A percentile compares a stretch with the other conserved stretches of the same genome.
phyloP scores from a whole-genome alignment of 2,113 vertebrate species.

The Coregonus clupeaformis region DNA sequence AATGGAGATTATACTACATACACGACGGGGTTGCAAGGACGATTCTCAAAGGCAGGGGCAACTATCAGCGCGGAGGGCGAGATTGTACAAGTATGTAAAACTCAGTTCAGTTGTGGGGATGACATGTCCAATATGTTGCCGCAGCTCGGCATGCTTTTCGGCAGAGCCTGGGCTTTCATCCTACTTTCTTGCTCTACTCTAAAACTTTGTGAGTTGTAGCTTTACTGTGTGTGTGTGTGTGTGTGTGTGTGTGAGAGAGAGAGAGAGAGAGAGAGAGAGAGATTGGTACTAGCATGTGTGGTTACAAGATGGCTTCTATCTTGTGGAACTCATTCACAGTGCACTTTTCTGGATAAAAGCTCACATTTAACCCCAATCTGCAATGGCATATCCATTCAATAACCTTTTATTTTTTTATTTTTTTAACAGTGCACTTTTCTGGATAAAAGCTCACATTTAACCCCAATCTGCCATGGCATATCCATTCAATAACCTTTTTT shows the following conservation, averaged over 20 bases:
- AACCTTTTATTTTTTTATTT: too few relatives aligned
- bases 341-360: too few relatives aligned
- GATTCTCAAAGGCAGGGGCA: slow-evolving; percentile 92
- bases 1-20: slow-evolving; percentile 95
- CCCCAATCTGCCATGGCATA: neutral
- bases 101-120: slow-evolving; percentile 25
- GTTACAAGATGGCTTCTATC: slow-evolving; percentile 83
- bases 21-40: slow-evolving; percentile 91
- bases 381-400: too few relatives aligned
- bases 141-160: neutral
- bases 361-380: too few relatives aligned
- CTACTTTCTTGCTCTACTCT: neutral
- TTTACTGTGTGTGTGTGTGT: slow-evolving; percentile 16
- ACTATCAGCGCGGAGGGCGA: slow-evolving; percentile 95
- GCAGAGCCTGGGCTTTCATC: slow-evolving; percentile 19
- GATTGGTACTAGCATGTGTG: slow-evolving; percentile 71
- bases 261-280: slow-evolving; percentile 1
- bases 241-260: too few relatives aligned
- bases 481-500: neutral
- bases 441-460: slow-evolving; percentile 11
- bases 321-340: slow-evolving; percentile 72
- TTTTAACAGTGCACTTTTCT: slow-evolving; percentile 57
- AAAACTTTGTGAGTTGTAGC: slow-evolving; percentile 51
- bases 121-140: slow-evolving; percentile 9
- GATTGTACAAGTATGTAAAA: slow-evolving; percentile 90